phyloP scores from a whole-genome alignment of 2,888 invertebrate species.

The Brachyptera putata region DNA sequence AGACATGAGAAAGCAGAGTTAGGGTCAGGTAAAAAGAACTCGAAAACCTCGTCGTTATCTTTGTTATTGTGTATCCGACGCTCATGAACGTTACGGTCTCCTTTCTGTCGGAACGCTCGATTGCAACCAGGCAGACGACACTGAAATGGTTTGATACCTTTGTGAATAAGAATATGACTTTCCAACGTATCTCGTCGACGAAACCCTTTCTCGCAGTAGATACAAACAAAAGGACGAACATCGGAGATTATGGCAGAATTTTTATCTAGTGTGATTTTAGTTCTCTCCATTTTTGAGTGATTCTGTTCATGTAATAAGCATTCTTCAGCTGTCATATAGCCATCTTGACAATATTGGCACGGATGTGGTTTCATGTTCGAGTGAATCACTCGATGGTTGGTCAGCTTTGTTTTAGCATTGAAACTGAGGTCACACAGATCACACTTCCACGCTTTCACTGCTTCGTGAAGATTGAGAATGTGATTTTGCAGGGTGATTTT shows the following conservation, averaged over 20 bases:
- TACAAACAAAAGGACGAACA: conserved; percentile 28
- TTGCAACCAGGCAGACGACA: conserved; percentile 32
- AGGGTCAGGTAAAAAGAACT: no score
- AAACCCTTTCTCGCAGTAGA: conserved; percentile 30
- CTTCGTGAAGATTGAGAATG: conserved; percentile 30
- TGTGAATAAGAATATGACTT: conserved; percentile 31
- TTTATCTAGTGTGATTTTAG: conserved; percentile 28
- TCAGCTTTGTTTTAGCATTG: conserved; percentile 26
- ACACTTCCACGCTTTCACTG: conserved; percentile 28
- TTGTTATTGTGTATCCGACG: background rate
- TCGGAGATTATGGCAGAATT: conserved; percentile 32
- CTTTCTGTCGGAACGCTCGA: conserved; percentile 32
- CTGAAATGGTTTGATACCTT: conserved; percentile 31
- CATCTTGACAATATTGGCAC: conserved; percentile 42
- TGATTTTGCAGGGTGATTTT: conserved; percentile 31
- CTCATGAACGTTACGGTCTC: conserved; percentile 33
- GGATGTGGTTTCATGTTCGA: conserved; percentile 42
- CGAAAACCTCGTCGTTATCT: conserved; percentile 21
- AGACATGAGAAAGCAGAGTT: no score
- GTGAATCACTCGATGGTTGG: conserved; percentile 42
- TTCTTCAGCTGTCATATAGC: conserved; percentile 40
- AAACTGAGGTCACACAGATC: conserved; percentile 26
- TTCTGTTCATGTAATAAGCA: conserved; percentile 40
- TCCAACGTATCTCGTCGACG: conserved; percentile 31
- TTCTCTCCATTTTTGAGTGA: no score